Evolutionary conservation across 2,888 invertebrate species (phyloP), one percentile per base, ranked within the genome.

Genomic region (Ichneumoninae sp.): DNA sequence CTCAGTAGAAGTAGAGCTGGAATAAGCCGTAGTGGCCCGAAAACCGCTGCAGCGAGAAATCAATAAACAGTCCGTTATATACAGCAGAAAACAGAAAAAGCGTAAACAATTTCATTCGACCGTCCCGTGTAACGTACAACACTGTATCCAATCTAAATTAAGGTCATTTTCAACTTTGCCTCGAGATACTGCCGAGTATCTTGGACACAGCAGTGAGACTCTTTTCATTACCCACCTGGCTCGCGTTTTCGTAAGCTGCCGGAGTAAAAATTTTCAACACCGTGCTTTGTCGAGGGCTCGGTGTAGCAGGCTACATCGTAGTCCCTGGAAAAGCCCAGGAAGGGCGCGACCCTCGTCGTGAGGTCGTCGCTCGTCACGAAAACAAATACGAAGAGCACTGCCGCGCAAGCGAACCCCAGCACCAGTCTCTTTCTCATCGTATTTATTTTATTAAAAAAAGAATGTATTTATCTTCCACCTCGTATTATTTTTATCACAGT

Each of bases 361-460:
- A 91, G 80, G 10, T 89, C 88, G 62, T 81, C 86, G 62, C 90
- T 89, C 7, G 85, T 88, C 3, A 88, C 89, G 3, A 90, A 88
- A 77, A 90, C 87, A 8, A 92, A 30, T 1, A 92, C 82, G 36
- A 90, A 90, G 0, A 91, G 82, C n/a, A 89, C 65, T 1, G 89
- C 75, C 19, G 88, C 90, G n/a, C 89, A 89, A 10, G 87, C 54
- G 13, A 90, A 88, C 13, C 87, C 89, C 8, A 90, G 65, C 0
- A 90, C 0, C 7, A 91, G 68, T 69, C 88, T 86, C 68, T 88
- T 92, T 82, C 84, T 90, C 91, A 91, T 91, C 78, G 50, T 87
- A 50, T 50, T 50, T 50, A 47, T 47, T 30, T 30, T 16, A 0
- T 60, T 26, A 0, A 3, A 6, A 6, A 2, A 40, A 40, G 10